Base-by-base conservation (phyloP, 2,888 invertebrate genomes). In the Notodonta ziczac region DNA sequence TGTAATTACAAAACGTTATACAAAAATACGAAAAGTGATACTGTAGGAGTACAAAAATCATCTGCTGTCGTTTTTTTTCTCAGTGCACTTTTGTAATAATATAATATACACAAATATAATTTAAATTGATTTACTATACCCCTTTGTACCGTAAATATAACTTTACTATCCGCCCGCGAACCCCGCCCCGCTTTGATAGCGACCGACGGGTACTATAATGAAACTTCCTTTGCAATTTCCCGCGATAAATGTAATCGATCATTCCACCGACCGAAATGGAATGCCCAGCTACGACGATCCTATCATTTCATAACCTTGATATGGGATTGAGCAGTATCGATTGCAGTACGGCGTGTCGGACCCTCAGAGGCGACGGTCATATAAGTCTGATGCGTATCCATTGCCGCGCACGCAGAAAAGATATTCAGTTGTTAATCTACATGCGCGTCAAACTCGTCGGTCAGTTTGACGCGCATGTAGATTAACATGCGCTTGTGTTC, bases 291-390 rank as follows among this genome's bases (percentile, higher is more conserved):
- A 42, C 9, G 9, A 40, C 14, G 14, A 48, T 14, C 13, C 14
- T 16, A 16, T 4, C 24, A 24, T 24, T 14, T 9, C 50, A 50
- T 16, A 50, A 16, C 9, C 58, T 68, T 65, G 64, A 71, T 69
- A 67, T 67, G 62, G 70, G 35, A 2, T 3, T 35, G 62, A 64
- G 66, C 56, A 51, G 39, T 74, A 76, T 74, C 67, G 72, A 75
- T 74, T 72, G 73, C 70, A 73, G 68, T 63, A 72, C 58, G 46
- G 46, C 46, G n/a, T 46, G 5, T 5, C 13, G 13, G n/a, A 5
- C n/a, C 13, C n/a, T 13, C 46, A 46, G 5, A 46, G 13, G 13
- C 46, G n/a, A 5, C 46, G n/a, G 13, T n/a, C 46, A 46, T 24
- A 24, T 24, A 46, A n/a, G n/a, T 46, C 4, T 4, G 12, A 5